Evolutionary conservation across 2,113 vertebrate species (phyloP), one percentile per base, ranked within the genome.

Genomic region (Ailuropoda melanoleuca): DNA sequence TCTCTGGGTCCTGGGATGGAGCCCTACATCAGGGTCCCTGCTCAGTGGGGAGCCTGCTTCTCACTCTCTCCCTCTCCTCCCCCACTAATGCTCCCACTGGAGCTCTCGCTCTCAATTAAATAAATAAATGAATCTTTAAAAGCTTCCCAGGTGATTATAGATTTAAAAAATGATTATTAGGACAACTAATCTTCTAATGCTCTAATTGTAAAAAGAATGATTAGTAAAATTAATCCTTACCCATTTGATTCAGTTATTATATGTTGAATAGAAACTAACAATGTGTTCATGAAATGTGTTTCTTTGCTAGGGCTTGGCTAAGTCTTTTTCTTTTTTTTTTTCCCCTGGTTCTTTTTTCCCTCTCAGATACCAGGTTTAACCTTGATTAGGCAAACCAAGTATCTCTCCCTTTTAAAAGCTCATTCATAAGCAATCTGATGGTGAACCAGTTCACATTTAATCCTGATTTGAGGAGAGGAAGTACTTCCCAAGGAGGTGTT

Each of bases 401-500:
- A 78, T 62, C 39, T 85, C 62, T 93, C 48, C 62, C 55, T 97
- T 92, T 94, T 90, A 4, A 88, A 43, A 96, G 78, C 13, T 90
- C 70, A 68, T 60, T 19, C n/a, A 72, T 62, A 23, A 72, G 4
- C 23, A 18, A 60, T 17, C 90, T 81, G 94, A 88, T 31, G 18
- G 14, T 70, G 91, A 60, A 39, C 43, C 37, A 86, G 46, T 55
- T 95, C 8, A 95, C 80, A 78, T 84, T 39, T 81, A 98, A 96
- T 31, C 37, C 85, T 96, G 17, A 87, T 53, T 96, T 56, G 60
- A 88, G 81, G 26, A 93, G 31, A 56, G 24, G 17, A 89, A 15
- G 18, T 96, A 77, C 94, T 46, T 97, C 64, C 75, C 84, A 88
- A 87, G 56, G 43, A 98, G 97, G 56, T 78, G 37, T 23, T 77